phyloP scores from a whole-genome alignment of 2,797 vertebrate genomes.

The Coilia nasus region DNA sequence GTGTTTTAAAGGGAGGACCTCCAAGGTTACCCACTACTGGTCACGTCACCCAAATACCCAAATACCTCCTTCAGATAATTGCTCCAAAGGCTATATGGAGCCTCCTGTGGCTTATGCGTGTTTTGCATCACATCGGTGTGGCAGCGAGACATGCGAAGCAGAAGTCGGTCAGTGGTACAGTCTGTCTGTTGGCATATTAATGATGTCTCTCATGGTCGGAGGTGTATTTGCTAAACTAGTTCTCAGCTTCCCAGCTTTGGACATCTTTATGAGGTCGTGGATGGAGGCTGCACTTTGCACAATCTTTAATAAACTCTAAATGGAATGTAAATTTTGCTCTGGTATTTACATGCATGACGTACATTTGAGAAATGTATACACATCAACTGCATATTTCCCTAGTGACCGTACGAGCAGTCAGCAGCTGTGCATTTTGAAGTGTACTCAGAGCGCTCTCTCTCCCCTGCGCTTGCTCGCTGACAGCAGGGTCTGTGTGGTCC shows the following conservation, averaged over 20 bases:
- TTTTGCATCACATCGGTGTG: no score
- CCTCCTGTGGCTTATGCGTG: no score
- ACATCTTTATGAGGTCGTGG: background rate
- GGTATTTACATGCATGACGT: background rate
- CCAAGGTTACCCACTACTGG: no score
- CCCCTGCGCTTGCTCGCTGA: conserved; percentile 18
- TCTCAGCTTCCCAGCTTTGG: background rate
- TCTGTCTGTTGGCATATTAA: conserved; percentile 18
- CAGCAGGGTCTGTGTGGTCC: conserved; percentile 26
- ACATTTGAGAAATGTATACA: background rate
- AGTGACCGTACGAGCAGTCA: background rate
- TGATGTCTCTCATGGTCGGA: background rate
- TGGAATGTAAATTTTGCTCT: background rate
- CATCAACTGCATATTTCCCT: background rate
- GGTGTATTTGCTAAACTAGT: background rate
- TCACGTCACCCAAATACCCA: no score
- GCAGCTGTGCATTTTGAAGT: background rate
- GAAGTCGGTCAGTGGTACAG: conserved; percentile 17
- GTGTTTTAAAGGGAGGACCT: no score
- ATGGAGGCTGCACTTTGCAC: background rate
- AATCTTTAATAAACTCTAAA: background rate
- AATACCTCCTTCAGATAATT: no score
- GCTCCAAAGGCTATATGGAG: no score
- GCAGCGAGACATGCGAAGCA: background rate
- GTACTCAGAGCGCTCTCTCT: background rate